Evolutionary conservation across 2,888 invertebrate species (phyloP), one percentile per base, ranked within the genome.

Genomic region (Meloe dianella): DNA sequence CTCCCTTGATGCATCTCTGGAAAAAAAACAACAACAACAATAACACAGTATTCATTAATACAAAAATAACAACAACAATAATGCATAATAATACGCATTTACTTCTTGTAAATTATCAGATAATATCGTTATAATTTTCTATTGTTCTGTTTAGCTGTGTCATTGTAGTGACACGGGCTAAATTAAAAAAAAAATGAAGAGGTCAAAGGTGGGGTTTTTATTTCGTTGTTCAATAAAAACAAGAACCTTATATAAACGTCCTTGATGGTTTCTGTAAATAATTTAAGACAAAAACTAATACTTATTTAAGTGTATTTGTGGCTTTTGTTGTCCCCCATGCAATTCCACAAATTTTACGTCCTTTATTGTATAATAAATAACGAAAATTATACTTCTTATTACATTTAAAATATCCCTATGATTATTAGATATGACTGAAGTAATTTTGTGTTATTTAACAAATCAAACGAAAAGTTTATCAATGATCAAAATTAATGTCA

Each of bases 1-100:
- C 63, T 90, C 89, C 60, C 89, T 87, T 75, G 88, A 89, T 27
- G 87, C 85, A 81, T 91, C 88, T 75, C 91, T 90, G 76, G 7
- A 47, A 47, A 20, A 47, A 6, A 8, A 47, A 47, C 17, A 20
- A 20, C n/a, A 17, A 47, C 5, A 47, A 14, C n/a, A n/a, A n/a
- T n/a, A n/a, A n/a, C n/a, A n/a, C n/a, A n/a, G n/a, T n/a, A n/a
- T n/a, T n/a, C n/a, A n/a, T n/a, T n/a, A n/a, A n/a, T n/a, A n/a
- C n/a, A n/a, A n/a, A 20, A 47, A 17, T 20, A 47, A 47, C 1
- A 6, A 20, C 0, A 47, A 20, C 17, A 20, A 47, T 47, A 17
- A 17, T 20, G 20, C 7, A 47, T 47, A 47, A 47, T 38, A 14
- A 47, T 47, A 38, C 14, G 14, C 9, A 47, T 47, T 51, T 51